Evolutionary conservation across 2,797 vertebrate species (phyloP).

Genomic region (Hydrolagus colliei): DNA sequence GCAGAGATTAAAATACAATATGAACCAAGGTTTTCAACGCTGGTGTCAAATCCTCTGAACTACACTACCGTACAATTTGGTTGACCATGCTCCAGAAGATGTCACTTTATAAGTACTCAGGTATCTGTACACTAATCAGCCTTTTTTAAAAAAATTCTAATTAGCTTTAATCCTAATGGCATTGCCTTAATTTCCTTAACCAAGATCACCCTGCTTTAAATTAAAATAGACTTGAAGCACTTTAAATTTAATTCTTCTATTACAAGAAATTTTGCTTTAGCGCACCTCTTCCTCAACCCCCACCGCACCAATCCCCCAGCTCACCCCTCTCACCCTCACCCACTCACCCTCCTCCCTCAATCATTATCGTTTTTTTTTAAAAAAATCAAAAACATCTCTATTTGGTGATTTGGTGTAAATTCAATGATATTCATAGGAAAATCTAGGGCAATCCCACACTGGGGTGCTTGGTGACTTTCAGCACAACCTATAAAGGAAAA

Average conservation of each 20-base stretch:
- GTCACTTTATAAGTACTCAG: constrained; percentile 13
- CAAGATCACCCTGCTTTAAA: neutral
- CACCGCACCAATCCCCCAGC: too few relatives aligned
- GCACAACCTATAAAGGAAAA: too few relatives aligned
- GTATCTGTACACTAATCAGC: neutral
- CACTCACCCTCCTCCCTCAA: neutral
- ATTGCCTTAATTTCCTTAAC: constrained; percentile 23
- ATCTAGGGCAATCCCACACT: too few relatives aligned
- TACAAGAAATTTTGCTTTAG: neutral
- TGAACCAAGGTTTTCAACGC: neutral
- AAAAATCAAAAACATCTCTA: too few relatives aligned
- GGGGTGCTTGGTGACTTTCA: too few relatives aligned
- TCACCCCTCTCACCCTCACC: too few relatives aligned
- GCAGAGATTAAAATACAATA: neutral
- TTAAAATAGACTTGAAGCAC: neutral
- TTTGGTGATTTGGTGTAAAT: too few relatives aligned
- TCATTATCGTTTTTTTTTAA: neutral
- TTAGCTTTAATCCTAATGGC: constrained; percentile 12
- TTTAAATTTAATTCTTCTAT: neutral
- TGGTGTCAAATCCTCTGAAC: neutral
- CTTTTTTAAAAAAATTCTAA: constrained; percentile 13
- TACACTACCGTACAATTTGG: neutral
- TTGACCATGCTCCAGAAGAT: neutral
- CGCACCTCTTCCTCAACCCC: too few relatives aligned
- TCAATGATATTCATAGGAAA: too few relatives aligned